Base-by-base conservation (phyloP, 2,113 vertebrate species). In the Hippoglossus stenolepis region DNA sequence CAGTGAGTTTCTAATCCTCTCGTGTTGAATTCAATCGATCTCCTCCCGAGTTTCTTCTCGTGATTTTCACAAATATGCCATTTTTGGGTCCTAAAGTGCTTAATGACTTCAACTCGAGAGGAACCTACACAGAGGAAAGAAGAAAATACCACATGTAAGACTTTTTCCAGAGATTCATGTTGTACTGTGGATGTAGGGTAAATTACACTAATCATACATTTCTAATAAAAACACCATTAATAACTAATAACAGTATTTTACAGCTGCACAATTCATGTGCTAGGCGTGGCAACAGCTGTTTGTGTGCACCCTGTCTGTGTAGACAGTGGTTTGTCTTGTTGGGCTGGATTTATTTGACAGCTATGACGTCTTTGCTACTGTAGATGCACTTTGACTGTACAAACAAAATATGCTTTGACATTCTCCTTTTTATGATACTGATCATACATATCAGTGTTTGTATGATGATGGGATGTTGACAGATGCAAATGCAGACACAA, bases 81-180 rank as follows among this genome's bases (percentile, higher is more conserved):
- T 98, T 93, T 83, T 96, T 96, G 0, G 97, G 97, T 89, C 95
- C 92, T 0, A 99, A 93, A 3, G 96, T 97, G 64, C 91, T 93
- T 21, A 81, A 87, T 1, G 97, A 97, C 90, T 95, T 97, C 73
- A 99, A 77, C 83, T 95, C 94, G 72, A 99, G 93, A 59, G 97
- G 97, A 85, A 97, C 93, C 97, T 99, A 89, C 57, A 93, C 13
- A 85, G 66, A 77, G 59, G 71, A 85, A 68, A 90, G 0, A 66
- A 73, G 84, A 70, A 90, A 0, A 67, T 47, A 1, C 11, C 1
- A 53, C 1, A 45, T 23, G 18, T 49, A 20, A 74, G 64, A 28
- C 10, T 13, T 78, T 0, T 61, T 31, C 28, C 28, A 6, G 28
- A 31, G 28, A 5, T 31, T 58, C 11, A 49, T 65, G 45, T 11